Evolutionary conservation across 1,140 invertebrate genomes (phyloP).

Genomic region (Cryptotermes secundus): DNA sequence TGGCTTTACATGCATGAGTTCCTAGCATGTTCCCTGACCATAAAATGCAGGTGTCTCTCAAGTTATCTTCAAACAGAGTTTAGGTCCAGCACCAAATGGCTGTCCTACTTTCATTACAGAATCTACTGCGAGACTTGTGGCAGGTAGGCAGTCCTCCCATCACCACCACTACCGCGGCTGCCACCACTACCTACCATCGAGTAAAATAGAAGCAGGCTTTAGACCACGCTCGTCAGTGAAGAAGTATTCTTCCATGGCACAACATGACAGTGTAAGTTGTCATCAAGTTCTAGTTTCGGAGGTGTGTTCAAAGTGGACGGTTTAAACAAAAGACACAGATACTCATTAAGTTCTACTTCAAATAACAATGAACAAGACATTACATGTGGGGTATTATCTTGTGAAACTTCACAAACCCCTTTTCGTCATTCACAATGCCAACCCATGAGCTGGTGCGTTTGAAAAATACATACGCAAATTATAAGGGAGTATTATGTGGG

Average conservation of each 20-base stretch:
- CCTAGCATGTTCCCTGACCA: not conserved
- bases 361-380: too few species aligned
- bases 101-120: conserved; percentile 17
- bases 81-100: conserved; percentile 9
- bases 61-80: not conserved
- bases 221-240: not conserved
- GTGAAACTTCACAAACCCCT: too few species aligned
- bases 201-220: not conserved
- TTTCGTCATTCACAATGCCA: too few species aligned
- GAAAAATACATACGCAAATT: too few species aligned
- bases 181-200: not conserved
- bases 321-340: not conserved
- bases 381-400: too few species aligned
- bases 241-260: not conserved
- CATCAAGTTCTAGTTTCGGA: not conserved
- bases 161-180: not conserved
- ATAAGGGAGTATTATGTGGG: too few species aligned
- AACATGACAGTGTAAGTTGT: not conserved
- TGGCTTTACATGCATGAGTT: not conserved
- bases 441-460: too few species aligned
- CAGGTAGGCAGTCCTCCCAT: not conserved
- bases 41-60: not conserved
- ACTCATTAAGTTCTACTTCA: not conserved
- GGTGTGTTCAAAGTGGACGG: not conserved
- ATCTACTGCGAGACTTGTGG: not conserved